Base-by-base conservation (phyloP, 1,140 invertebrate species). In the Hycleus phaleratus region DNA sequence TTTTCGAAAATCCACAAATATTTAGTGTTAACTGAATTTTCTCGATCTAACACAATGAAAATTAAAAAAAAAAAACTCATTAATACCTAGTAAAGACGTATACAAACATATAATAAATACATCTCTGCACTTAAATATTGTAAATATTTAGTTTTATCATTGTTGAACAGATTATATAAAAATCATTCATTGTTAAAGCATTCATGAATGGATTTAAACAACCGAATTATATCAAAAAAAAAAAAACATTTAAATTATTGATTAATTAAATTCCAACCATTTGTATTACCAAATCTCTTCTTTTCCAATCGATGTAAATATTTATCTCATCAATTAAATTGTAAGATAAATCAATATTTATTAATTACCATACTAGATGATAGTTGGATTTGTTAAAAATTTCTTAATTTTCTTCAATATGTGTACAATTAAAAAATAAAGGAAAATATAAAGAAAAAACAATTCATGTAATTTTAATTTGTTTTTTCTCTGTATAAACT, bases 11-110 rank as follows among this genome's bases (percentile, higher is more conserved):
- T 32, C 7, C 32, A 5, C 32, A 32, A 32, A 53, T 26, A 52
- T 52, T 52, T 53, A 53, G 51, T 53, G 51, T 53, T 45, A 44
- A 53, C 45, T 24, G 38, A 53, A 53, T 53, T 53, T 46, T 53
- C 42, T 32, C 32, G 32, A 32, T 32, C 32, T 32, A 32, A 32
- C 18, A 18, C 18, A 18, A 18, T 18, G 18, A 32, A 4, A 32
- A 32, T 32, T 32, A 32, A 32, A 7, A 7, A 7, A 32, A 32
- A 32, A 32, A 32, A 18, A 18, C 18, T 18, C 18, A 18, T 18
- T 18, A 18, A 18, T 18, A 18, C 18, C 18, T 18, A 18, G 18
- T 18, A 18, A 18, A 18, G 18, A 53, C 45, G 51, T 53, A 45
- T 53, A 53, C 51, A 53, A 52, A 52, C 50, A 52, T 43, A 44